Conservation (phyloP, 1,140 invertebrate genomes). For the Drosophila tropicalis region DNA sequence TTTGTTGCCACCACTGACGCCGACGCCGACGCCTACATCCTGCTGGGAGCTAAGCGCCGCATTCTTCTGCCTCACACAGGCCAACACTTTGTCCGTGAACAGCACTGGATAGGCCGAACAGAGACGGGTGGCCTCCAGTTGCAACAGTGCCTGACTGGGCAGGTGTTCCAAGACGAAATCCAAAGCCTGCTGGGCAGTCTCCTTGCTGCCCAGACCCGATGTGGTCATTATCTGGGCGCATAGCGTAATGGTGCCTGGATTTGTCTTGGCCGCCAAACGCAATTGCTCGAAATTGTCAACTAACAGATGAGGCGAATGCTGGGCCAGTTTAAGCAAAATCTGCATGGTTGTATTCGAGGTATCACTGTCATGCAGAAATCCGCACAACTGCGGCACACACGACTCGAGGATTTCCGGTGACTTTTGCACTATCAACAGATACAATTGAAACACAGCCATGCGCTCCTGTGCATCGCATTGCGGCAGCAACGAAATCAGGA, state of each 20-base stretch:
- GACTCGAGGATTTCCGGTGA: constrained; percentile 85
- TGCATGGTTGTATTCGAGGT: constrained; percentile 88
- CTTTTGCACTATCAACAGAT: constrained; percentile 91
- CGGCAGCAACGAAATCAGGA: constrained; percentile 91
- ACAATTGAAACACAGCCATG: constrained; percentile 91
- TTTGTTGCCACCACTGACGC: constrained; percentile 75
- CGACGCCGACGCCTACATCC: constrained; percentile 85
- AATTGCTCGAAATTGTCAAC: constrained; percentile 88
- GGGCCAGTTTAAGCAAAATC: constrained; percentile 90
- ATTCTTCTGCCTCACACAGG: constrained; percentile 88
- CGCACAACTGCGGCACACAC: constrained; percentile 74
- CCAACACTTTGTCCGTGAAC: constrained; percentile 90
- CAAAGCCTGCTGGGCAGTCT: constrained; percentile 90
- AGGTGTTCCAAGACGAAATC: constrained; percentile 91
- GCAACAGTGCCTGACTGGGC: constrained; percentile 87
- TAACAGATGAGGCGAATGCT: constrained; percentile 87
- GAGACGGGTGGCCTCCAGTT: constrained; percentile 90
- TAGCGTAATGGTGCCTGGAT: constrained; percentile 87
- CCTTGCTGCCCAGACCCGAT: constrained; percentile 87
- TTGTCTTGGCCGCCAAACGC: constrained; percentile 87
- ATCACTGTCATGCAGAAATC: constrained; percentile 68
- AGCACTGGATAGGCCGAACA: constrained; percentile 90
- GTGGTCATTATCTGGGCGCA: constrained; percentile 87
- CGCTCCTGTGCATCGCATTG: constrained; percentile 93
- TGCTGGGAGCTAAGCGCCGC: constrained; percentile 79